Evolutionary conservation across 2,888 invertebrate species (phyloP).

Genomic region (Belgica antarctica): DNA sequence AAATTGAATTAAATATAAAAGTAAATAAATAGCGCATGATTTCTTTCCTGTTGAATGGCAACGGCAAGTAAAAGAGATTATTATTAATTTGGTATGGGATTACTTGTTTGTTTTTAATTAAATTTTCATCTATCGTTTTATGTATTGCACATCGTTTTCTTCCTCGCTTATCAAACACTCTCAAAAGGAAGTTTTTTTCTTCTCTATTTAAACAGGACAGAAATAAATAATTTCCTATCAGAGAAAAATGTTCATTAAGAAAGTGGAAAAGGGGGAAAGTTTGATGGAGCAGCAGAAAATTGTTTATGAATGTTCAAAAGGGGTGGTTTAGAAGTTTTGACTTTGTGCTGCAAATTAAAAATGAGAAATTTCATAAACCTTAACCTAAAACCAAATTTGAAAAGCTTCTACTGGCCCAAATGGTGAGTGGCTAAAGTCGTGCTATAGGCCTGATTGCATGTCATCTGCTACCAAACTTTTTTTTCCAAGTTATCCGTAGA

Average conservation of each 20-base stretch:
- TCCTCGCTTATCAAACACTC: neutral
- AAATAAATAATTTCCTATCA: neutral
- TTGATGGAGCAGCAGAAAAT: constrained; percentile 14
- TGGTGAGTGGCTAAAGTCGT: too few relatives aligned
- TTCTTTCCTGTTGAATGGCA: neutral
- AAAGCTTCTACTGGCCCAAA: too few relatives aligned
- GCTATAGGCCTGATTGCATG: too few relatives aligned
- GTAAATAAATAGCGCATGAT: constrained; percentile 30
- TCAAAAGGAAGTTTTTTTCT: neutral
- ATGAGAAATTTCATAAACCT: too few relatives aligned
- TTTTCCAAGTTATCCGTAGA: too few relatives aligned
- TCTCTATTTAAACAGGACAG: neutral
- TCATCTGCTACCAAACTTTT: too few relatives aligned
- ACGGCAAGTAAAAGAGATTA: constrained; percentile 39
- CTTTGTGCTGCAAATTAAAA: too few relatives aligned
- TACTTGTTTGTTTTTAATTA: constrained; percentile 44
- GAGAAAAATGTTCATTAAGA: neutral
- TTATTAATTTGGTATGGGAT: constrained; percentile 43
- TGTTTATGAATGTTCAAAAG: neutral
- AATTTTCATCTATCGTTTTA: constrained; percentile 30
- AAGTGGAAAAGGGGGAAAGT: neutral
- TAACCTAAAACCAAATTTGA: too few relatives aligned
- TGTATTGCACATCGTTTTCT: neutral
- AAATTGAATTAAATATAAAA: constrained; percentile 42
- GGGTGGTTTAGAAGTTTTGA: too few relatives aligned